Percentiles rank a stretch among this genome's conserved stretches.
phyloP scores from a whole-genome alignment of 2,888 invertebrate species.

The Sarcophaga caerulescens region DNA sequence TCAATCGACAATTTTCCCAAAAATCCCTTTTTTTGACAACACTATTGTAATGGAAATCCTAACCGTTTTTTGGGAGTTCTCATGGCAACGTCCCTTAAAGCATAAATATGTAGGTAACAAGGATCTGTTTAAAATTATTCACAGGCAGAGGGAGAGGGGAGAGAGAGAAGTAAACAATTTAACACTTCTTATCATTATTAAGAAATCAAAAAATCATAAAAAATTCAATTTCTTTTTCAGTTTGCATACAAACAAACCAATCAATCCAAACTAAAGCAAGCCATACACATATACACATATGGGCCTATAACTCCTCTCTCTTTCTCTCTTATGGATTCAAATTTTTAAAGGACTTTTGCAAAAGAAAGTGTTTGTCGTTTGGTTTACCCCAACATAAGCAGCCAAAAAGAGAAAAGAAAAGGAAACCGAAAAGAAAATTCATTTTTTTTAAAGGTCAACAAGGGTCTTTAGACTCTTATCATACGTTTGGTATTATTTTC shows the following conservation, averaged over 20 bases:
- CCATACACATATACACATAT: neutral
- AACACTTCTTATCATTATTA: constrained; percentile 69
- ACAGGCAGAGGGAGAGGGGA: neutral
- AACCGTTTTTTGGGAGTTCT: neutral
- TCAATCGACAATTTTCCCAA: neutral
- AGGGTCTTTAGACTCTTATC: constrained; percentile 34
- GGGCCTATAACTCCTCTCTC: neutral
- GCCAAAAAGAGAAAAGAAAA: constrained; percentile 22
- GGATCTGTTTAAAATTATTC: constrained; percentile 35
- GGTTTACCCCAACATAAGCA: constrained; percentile 50
- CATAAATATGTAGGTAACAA: constrained; percentile 48
- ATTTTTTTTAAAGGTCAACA: constrained; percentile 64
- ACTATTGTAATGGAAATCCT: neutral
- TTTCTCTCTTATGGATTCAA: too few relatives aligned
- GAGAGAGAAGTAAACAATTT: constrained; percentile 56
- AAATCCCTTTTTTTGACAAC: constrained; percentile 18
- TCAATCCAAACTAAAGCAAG: constrained; percentile 37
- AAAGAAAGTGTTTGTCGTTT: constrained; percentile 49
- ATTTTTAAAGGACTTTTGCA: too few relatives aligned
- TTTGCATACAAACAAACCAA: constrained; percentile 57
- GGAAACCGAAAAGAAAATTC: constrained; percentile 18
- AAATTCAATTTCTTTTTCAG: constrained; percentile 13
- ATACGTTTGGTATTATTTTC: constrained; percentile 57
- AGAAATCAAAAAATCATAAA: constrained; percentile 63
- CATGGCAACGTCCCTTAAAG: constrained; percentile 34